Percentiles rank a stretch among this genome's conserved stretches.
Conservation (phyloP, 1,140 invertebrate species). For the Drosophila sturtevanti region DNA sequence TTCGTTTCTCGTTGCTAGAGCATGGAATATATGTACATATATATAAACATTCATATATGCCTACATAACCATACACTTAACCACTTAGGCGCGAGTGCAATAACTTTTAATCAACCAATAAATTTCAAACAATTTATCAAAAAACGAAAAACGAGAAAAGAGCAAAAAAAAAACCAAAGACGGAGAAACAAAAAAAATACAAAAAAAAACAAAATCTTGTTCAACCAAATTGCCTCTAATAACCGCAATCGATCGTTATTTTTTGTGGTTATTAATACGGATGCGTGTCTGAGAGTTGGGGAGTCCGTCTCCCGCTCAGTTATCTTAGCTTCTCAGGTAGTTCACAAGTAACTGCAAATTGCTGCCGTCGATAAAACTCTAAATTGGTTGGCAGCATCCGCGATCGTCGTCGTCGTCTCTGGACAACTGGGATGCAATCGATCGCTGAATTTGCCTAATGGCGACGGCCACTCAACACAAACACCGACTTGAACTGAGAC, state of each 20-base stretch:
- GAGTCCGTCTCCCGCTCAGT: constrained; percentile 42
- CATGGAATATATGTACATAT: constrained; percentile 5
- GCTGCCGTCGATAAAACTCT: constrained; percentile 74
- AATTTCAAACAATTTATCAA: constrained; percentile 77
- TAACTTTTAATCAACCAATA: constrained; percentile 81
- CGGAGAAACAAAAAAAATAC: no score
- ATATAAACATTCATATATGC: background rate
- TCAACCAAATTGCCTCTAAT: constrained; percentile 77
- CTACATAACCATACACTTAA: constrained; percentile 56
- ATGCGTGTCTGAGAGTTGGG: constrained; percentile 37
- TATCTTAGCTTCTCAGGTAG: constrained; percentile 78
- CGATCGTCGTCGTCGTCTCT: constrained; percentile 44
- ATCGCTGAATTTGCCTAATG: constrained; percentile 80
- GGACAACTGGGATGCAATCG: constrained; percentile 53
- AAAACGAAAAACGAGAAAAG: constrained; percentile 19
- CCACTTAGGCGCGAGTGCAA: constrained; percentile 76
- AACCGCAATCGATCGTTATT: constrained; percentile 82
- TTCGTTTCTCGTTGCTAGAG: constrained; percentile 63
- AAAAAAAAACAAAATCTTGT: constrained; percentile 63
- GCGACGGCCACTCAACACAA: constrained; percentile 79
- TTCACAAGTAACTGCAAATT: constrained; percentile 82
- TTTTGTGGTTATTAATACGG: constrained; percentile 81
- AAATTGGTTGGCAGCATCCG: constrained; percentile 70
- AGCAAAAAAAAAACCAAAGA: constrained; percentile 22
- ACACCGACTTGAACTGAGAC: constrained; percentile 45